Evolutionary conservation across 1,140 invertebrate genomes (phyloP).

Genomic region (Trachymyrmex septentrionalis): DNA sequence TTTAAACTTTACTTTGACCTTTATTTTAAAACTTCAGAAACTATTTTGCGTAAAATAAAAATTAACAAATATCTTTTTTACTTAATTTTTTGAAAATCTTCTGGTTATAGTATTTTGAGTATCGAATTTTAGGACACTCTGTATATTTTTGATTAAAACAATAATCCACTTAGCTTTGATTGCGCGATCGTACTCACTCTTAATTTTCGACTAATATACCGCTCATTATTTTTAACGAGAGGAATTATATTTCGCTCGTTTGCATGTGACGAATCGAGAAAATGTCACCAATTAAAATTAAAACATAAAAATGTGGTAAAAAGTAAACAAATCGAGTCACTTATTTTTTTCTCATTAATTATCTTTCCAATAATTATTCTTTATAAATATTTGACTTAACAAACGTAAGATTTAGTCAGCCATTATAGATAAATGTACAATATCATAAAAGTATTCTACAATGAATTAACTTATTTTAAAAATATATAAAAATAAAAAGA

Average conservation of each 20-base stretch:
- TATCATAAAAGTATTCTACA: background rate
- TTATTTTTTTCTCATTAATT: background rate
- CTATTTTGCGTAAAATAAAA: no score
- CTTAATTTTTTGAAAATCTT: no score
- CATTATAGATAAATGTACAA: background rate
- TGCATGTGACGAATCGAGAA: background rate
- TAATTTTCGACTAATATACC: background rate
- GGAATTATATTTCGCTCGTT: background rate
- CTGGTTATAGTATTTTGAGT: no score
- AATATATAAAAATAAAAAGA: background rate
- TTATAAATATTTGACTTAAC: background rate
- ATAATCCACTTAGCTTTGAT: background rate
- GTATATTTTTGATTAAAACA: conserved; percentile 33
- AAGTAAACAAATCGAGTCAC: background rate
- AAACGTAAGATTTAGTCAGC: background rate
- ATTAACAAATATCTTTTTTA: no score
- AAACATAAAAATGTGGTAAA: conserved; percentile 10
- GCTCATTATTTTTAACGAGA: conserved; percentile 2
- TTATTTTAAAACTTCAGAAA: no score
- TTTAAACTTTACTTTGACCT: no score
- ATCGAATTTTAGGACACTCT: background rate
- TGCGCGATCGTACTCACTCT: background rate
- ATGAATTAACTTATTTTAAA: background rate
- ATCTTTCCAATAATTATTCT: background rate
- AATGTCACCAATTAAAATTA: background rate